Conservation (phyloP, 2,888 invertebrate genomes). For the Vandiemenella viatica region DNA sequence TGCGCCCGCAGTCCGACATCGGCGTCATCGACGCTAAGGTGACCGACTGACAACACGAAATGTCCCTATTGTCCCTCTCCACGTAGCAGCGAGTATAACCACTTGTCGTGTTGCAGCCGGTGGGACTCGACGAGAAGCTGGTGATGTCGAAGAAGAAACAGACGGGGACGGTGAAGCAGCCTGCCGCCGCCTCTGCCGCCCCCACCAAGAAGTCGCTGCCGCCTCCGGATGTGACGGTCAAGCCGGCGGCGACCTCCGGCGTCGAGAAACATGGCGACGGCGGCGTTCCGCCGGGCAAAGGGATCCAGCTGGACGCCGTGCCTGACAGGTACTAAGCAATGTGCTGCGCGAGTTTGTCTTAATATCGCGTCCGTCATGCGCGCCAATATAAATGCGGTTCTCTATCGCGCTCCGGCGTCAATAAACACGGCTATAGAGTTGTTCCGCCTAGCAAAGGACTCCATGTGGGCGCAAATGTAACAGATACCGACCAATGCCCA, state of each 20-base stretch:
- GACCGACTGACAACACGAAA: not conserved
- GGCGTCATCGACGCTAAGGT: not conserved
- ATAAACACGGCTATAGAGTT: too few species aligned
- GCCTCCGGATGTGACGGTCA: not conserved
- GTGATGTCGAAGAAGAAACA: not conserved
- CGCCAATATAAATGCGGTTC: too few species aligned
- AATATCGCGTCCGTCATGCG: too few species aligned
- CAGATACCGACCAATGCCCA: too few species aligned
- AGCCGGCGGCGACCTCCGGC: not conserved
- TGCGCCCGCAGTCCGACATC: not conserved
- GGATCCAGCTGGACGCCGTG: not conserved
- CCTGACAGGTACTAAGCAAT: too few species aligned
- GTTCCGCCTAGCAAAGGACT: too few species aligned
- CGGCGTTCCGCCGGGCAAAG: not conserved
- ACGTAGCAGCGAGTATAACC: not conserved
- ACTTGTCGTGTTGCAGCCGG: not conserved
- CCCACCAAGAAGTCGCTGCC: not conserved
- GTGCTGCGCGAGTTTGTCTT: too few species aligned
- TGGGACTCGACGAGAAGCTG: not conserved
- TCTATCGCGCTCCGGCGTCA: too few species aligned
- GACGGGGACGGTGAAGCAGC: not conserved
- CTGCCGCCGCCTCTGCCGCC: not conserved
- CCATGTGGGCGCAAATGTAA: too few species aligned
- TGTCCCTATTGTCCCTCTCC: not conserved
- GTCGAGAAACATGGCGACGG: not conserved